These are phyloP conservation scores for Macaria notata DNA, from an alignment of 2,888 invertebrate genomes.

Conservation along the genomic window DNA sequence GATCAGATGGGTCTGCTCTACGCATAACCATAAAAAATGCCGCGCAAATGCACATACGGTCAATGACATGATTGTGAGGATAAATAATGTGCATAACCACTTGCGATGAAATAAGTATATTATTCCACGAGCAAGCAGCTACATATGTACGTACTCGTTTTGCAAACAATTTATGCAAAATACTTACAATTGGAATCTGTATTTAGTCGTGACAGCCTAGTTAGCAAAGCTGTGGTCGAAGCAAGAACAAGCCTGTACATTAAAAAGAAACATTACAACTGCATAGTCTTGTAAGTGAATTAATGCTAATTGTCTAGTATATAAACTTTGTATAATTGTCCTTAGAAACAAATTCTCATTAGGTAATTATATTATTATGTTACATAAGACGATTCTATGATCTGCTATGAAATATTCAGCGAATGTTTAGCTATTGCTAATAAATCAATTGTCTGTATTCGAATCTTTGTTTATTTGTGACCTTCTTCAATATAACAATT, in stretches of 20 bases:
- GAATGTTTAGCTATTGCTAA: too few species aligned
- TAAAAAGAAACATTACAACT: not conserved
- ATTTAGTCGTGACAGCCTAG: too few species aligned
- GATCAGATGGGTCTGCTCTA: constrained; percentile 42
- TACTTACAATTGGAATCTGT: too few species aligned
- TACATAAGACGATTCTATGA: too few species aligned
- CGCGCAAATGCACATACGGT: constrained; percentile 34
- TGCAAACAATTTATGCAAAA: not conserved
- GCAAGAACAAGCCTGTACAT: not conserved
- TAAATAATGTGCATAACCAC: constrained; percentile 43
- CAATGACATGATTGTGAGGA: constrained; percentile 28
- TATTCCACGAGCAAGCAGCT: not conserved
- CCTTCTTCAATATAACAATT: not conserved
- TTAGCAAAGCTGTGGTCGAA: not conserved
- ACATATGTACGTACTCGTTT: not conserved
- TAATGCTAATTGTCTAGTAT: too few species aligned
- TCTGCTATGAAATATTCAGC: too few species aligned
- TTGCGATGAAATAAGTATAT: not conserved
- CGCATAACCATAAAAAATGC: constrained; percentile 38
- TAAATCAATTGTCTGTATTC: too few species aligned
- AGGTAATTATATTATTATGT: too few species aligned
- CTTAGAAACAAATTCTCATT: too few species aligned
- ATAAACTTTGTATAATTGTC: too few species aligned
- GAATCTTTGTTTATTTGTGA: too few species aligned
- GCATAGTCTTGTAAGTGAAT: too few species aligned